These are phyloP conservation scores for Cephus runcator DNA, from an alignment of 2,888 invertebrate species.

Conservation along the genomic window DNA sequence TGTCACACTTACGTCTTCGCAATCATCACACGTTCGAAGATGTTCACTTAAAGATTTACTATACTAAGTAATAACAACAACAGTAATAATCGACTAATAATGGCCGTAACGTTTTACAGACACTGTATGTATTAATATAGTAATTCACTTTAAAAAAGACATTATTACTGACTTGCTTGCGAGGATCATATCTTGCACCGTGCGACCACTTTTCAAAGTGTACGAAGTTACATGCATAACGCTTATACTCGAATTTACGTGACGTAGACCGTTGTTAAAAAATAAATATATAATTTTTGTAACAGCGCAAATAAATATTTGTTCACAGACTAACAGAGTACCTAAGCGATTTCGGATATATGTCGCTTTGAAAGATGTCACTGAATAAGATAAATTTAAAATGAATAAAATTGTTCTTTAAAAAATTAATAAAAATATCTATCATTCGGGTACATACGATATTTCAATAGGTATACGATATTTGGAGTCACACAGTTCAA, in stretches of 20 bases:
- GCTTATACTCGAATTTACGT: slow-evolving; percentile 10
- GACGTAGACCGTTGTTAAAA: background rate
- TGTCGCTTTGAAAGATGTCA: background rate
- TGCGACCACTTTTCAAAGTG: slow-evolving; percentile 32
- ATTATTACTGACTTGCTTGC: slow-evolving; percentile 32
- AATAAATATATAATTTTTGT: slow-evolving; percentile 12
- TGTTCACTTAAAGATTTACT: slow-evolving; percentile 17
- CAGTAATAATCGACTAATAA: slow-evolving; percentile 45
- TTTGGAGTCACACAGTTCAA: background rate
- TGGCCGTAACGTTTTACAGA: slow-evolving; percentile 39
- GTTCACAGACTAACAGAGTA: background rate
- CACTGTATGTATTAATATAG: slow-evolving; percentile 31
- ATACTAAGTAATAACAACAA: slow-evolving; percentile 31
- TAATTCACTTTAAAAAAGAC: slow-evolving; percentile 21
- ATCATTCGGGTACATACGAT: background rate
- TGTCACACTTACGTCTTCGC: background rate
- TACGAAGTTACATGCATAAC: slow-evolving; percentile 19
- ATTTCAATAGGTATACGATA: background rate
- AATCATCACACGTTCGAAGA: background rate
- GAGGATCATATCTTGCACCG: slow-evolving; percentile 34
- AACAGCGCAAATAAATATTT: slow-evolving; percentile 30
- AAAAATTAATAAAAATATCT: background rate
- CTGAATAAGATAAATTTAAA: background rate
- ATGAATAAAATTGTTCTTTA: background rate
- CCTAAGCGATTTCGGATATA: background rate